Percentiles rank a stretch among this genome's conserved stretches.
Evolutionary conservation across 2,113 vertebrate genomes (phyloP).

Genomic region (Noctilio leporinus): DNA sequence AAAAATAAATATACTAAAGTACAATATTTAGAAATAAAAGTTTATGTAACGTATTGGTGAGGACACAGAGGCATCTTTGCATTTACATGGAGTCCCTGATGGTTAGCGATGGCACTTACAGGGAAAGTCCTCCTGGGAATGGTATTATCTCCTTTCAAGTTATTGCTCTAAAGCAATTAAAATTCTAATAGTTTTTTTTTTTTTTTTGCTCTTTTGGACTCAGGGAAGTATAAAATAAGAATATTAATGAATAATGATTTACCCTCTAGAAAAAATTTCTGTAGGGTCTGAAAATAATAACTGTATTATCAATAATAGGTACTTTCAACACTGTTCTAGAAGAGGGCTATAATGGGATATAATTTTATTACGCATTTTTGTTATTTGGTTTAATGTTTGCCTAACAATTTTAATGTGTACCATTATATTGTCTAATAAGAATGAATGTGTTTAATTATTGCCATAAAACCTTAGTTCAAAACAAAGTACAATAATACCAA

Average conservation of each 20-base stretch:
- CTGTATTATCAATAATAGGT: not conserved
- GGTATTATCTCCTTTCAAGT: not conserved
- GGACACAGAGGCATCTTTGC: fast-evolving
- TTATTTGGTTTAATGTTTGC: slow-evolving; percentile 11
- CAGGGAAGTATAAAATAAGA: not conserved
- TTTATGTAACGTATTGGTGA: not conserved
- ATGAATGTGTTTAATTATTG: slow-evolving; percentile 20
- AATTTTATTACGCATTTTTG: not conserved
- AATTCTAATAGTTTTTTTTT: not conserved
- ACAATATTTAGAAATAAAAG: not conserved
- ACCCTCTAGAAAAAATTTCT: not conserved
- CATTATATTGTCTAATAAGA: not conserved
- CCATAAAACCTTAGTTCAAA: not conserved
- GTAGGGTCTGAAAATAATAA: not conserved
- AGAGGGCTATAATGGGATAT: not conserved
- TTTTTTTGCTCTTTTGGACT: not conserved
- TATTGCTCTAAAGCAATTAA: not conserved
- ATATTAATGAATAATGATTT: slow-evolving; percentile 2
- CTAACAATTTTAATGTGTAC: not conserved
- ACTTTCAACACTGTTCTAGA: not conserved
- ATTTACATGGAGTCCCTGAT: not conserved
- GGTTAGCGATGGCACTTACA: not conserved
- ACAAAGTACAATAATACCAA: not conserved
- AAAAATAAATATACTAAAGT: not conserved
- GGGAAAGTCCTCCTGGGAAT: not conserved